These are phyloP conservation scores for Tanaodytes sp. DNA, from an alignment of 2,888 invertebrate genomes.

Conservation along the genomic window DNA sequence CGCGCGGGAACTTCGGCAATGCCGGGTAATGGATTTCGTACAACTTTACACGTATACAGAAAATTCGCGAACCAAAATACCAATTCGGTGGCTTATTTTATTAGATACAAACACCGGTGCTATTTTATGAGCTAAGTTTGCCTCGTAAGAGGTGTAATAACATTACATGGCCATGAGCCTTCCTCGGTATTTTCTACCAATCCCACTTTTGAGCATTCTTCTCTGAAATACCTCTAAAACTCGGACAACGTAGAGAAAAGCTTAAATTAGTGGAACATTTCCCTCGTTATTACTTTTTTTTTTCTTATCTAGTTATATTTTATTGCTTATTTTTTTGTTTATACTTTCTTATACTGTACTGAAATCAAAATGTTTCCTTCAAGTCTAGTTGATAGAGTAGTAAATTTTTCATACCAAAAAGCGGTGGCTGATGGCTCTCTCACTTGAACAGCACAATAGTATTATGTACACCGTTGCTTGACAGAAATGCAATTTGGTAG, in stretches of 20 bases:
- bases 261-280: no score
- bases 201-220: not conserved
- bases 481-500: slow-evolving; percentile 45
- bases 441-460: slow-evolving; percentile 32
- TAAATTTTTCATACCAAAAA: no score
- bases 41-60: slow-evolving; percentile 22
- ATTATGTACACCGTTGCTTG: slow-evolving; percentile 35
- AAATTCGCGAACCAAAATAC: slow-evolving; percentile 26
- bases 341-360: no score
- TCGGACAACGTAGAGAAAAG: no score
- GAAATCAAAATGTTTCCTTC: no score
- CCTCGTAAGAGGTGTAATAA: slow-evolving; percentile 35
- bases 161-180: slow-evolving; percentile 38
- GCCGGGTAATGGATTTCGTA: slow-evolving; percentile 15
- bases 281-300: no score
- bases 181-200: slow-evolving; percentile 2
- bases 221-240: not conserved
- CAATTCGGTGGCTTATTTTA: slow-evolving; percentile 37
- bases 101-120: slow-evolving; percentile 36
- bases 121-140: slow-evolving; percentile 34
- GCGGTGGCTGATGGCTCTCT: slow-evolving; percentile 26
- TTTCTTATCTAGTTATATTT: no score
- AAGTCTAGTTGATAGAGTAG: no score
- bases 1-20: slow-evolving; percentile 13
- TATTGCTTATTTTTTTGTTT: no score